Percentiles rank a stretch among this genome's conserved stretches.
Evolutionary conservation across 2,888 invertebrate genomes (phyloP).

Genomic region (Apamea crenata): DNA sequence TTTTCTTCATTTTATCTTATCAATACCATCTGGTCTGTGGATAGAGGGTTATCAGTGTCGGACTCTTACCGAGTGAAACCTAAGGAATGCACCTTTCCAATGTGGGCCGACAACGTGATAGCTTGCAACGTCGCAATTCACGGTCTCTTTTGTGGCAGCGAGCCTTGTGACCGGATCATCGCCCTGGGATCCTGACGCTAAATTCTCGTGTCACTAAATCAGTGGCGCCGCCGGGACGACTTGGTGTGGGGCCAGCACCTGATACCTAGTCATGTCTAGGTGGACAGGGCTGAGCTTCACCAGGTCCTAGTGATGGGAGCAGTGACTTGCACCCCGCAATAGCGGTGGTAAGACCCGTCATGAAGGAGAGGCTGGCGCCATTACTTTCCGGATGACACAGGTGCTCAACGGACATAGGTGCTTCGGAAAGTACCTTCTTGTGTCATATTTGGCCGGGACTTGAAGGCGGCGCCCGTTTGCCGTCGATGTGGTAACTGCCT

Average conservation of each 20-base stretch:
- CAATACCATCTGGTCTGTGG: neutral
- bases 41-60: neutral
- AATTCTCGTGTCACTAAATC: neutral
- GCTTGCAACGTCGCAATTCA: neutral
- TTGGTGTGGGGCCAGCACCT: neutral
- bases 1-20: neutral
- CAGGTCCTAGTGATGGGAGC: neutral
- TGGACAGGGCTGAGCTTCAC: neutral
- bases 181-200: neutral
- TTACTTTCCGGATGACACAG: neutral
- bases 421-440: neutral
- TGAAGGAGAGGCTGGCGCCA: neutral
- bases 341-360: neutral
- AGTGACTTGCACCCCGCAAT: neutral
- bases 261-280: neutral
- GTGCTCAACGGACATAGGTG: neutral
- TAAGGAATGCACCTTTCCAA: slow-evolving; percentile 1
- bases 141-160: neutral
- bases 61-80: neutral
- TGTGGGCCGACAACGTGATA: neutral
- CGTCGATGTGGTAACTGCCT: neutral
- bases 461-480: neutral
- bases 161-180: neutral
- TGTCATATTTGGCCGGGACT: neutral
- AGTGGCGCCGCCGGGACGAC: neutral